A percentile compares a stretch with the other conserved stretches of the same genome.
Evolutionary conservation across 2,888 invertebrate genomes (phyloP).

Genomic region (Lysandra coridon): DNA sequence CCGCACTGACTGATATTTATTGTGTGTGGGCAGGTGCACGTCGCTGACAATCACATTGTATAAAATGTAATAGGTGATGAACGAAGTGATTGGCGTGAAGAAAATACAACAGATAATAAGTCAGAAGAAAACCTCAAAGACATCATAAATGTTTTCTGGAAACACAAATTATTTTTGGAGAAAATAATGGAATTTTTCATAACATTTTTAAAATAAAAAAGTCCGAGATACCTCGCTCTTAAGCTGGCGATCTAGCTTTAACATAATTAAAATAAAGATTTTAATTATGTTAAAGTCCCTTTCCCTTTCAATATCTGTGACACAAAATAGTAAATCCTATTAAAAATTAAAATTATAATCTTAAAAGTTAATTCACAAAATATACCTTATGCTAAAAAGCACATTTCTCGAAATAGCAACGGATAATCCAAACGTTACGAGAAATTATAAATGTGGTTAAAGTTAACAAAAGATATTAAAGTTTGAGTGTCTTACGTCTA

Average conservation of each 20-base stretch:
- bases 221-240: neutral
- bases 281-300: no score
- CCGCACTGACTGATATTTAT: slow-evolving; percentile 18
- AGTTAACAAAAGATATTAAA: slow-evolving; percentile 8
- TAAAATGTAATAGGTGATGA: neutral
- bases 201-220: neutral
- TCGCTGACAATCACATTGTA: slow-evolving; percentile 18
- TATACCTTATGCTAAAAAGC: neutral
- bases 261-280: neutral
- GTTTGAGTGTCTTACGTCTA: slow-evolving; percentile 48
- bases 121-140: neutral
- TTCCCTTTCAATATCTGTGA: neutral
- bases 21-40: slow-evolving; percentile 26
- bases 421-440: slow-evolving; percentile 4
- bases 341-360: neutral
- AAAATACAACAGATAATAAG: neutral
- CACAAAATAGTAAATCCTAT: neutral
- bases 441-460: slow-evolving; percentile 18
- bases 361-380: neutral
- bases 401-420: slow-evolving; percentile 1
- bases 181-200: neutral
- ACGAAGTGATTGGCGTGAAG: neutral
- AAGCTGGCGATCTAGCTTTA: neutral
- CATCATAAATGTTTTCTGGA: neutral
- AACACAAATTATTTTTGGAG: neutral